A percentile compares a stretch with the other conserved stretches of the same genome.
Conservation (phyloP, 2,113 vertebrate species). For the Pholis gunnellus region DNA sequence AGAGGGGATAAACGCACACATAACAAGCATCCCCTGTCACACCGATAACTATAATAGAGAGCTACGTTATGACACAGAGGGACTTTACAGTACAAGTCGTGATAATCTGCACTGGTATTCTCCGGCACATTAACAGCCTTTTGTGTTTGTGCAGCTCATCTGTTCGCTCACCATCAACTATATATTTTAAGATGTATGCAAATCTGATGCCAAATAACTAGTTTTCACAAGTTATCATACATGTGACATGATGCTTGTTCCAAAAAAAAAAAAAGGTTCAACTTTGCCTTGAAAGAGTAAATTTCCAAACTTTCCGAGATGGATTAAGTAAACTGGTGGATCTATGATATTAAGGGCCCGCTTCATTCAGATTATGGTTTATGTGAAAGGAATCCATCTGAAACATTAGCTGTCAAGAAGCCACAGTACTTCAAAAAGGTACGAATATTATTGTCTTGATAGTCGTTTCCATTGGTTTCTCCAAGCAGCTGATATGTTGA, state of each 20-base stretch:
- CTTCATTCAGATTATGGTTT: not conserved
- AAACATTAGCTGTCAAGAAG: not conserved
- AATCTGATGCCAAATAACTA: not conserved
- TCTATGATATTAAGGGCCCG: not conserved
- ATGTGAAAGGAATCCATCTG: not conserved
- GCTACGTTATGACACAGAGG: conserved; percentile 4
- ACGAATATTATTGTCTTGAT: not conserved
- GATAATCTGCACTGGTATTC: conserved; percentile 43
- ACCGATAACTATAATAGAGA: conserved; percentile 12
- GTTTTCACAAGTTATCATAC: not conserved
- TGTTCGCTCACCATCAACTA: not conserved
- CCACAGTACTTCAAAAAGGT: not conserved
- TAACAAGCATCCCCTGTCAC: conserved; percentile 3
- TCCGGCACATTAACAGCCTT: conserved; percentile 18
- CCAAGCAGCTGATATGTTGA: conserved; percentile 29
- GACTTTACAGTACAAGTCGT: conserved; percentile 22
- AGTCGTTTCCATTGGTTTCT: not conserved
- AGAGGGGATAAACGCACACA: conserved; percentile 27
- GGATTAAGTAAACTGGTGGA: not conserved
- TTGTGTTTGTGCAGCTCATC: conserved; percentile 21
- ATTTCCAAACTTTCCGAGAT: not conserved
- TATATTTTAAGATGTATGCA: not conserved
- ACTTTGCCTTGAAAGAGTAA: not conserved
- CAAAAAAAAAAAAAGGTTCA: not conserved
- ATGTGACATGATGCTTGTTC: not conserved